Base-by-base conservation (phyloP, 2,113 vertebrate genomes). In the Heterotilapia buettikoferi region DNA sequence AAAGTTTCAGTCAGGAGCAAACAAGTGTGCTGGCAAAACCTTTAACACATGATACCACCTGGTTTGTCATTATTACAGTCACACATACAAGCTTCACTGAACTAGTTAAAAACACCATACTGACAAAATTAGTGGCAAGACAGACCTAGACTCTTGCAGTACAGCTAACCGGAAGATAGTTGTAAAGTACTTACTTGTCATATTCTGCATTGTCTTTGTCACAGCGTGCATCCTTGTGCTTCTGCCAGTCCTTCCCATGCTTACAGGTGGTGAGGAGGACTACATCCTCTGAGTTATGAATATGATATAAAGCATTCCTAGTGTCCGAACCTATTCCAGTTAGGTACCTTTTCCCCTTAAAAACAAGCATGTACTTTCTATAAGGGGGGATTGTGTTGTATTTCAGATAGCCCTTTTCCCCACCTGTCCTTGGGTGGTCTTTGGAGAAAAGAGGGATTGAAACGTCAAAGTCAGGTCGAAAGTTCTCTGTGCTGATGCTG, bases 211-310 rank as follows among this genome's bases (percentile, higher is more conserved):
- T 99, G 97, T 99, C 98, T 95, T 95, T 95, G 88, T 99, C 98
- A 89, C 99, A 99, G 95, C 99, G 98, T 61, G 97, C 97, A 91
- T 99, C 99, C 95, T 99, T 99, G 96, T 99, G 98, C 95, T 98
- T 99, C 94, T 99, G 98, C 99, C 99, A 99, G 97, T 99, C 99
- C 94, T 99, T 99, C 86, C 99, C 99, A 85, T 99, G 99, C 93
- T 98, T 99, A 96, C 99, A 99, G 81, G 99, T 99, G 93, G 99
- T 99, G 95, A 99, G 97, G 86, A 99, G 98, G 89, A 99, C 95
- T 90, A 99, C 97, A 78, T 99, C 98, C 95, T 99, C 98, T 2
- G 98, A 97, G 85, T 99, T 99, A 92, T 99, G 98, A 87, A 99
- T 97, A 89, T 99, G 99, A 96, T 99, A 98, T 96, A 99, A 97